These are phyloP conservation scores for Sturmia bella DNA, from an alignment of 2,888 invertebrate species.

Conservation along the genomic window DNA sequence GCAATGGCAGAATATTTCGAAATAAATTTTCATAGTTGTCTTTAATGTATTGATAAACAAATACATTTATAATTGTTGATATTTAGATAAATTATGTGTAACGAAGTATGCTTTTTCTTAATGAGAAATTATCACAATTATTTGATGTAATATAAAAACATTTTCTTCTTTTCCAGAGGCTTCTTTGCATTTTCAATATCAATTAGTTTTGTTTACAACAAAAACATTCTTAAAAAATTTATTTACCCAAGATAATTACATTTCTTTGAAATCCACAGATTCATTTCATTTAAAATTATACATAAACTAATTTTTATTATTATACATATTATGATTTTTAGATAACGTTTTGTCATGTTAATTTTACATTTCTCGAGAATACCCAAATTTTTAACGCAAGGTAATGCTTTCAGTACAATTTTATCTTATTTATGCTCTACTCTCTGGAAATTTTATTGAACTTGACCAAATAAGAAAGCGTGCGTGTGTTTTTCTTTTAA, in stretches of 20 bases:
- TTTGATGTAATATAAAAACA: slow-evolving; percentile 3
- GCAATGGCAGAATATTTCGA: not conserved
- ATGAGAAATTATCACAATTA: slow-evolving; percentile 16
- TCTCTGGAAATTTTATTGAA: too few species aligned
- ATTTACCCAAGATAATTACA: slow-evolving; percentile 45
- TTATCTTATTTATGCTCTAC: too few species aligned
- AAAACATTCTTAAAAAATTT: slow-evolving; percentile 8
- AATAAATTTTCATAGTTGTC: slow-evolving; percentile 1
- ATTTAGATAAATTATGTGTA: not conserved
- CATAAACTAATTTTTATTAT: too few species aligned
- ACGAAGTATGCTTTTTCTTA: not conserved
- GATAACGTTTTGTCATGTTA: too few species aligned
- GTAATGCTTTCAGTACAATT: too few species aligned
- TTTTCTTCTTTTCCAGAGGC: not conserved
- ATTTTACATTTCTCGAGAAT: too few species aligned
- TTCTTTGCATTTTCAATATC: not conserved
- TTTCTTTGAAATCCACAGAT: slow-evolving; percentile 8
- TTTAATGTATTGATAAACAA: not conserved
- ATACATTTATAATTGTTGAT: too few species aligned
- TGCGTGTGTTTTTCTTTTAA: too few species aligned
- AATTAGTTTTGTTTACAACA: slow-evolving; percentile 31
- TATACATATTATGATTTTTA: too few species aligned
- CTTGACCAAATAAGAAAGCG: too few species aligned
- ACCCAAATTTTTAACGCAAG: too few species aligned
- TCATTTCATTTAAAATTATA: too few species aligned